Evolutionary conservation across 2,113 vertebrate genomes (phyloP).

Genomic region (Platichthys stellatus): DNA sequence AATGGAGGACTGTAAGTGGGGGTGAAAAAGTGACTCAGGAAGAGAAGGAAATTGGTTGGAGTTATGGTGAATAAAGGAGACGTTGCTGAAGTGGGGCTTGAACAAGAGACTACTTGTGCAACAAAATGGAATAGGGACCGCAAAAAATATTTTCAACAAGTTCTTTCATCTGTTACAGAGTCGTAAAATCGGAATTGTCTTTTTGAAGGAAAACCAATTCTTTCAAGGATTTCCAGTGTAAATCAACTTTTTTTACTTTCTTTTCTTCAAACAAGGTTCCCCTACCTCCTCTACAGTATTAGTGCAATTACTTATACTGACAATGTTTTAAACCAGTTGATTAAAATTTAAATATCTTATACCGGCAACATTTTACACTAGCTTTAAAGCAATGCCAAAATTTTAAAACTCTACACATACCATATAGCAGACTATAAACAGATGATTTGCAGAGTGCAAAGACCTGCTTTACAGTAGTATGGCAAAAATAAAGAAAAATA

Average conservation of each 20-base stretch:
- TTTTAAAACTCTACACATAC: neutral
- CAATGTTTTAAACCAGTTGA: neutral
- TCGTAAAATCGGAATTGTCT: conserved; percentile 8
- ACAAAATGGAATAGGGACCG: neutral
- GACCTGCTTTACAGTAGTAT: conserved; percentile 24
- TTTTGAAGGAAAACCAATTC: neutral
- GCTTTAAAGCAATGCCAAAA: neutral
- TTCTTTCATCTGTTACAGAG: neutral
- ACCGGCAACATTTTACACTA: neutral
- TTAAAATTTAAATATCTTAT: neutral
- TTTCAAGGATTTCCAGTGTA: neutral
- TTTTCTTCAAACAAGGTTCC: neutral
- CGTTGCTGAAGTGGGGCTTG: neutral
- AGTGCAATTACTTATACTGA: conserved; percentile 6
- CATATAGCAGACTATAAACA: neutral
- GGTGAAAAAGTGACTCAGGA: conserved; percentile 27
- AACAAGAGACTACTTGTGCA: conserved; percentile 31
- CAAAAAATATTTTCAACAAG: neutral
- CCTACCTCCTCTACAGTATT: neutral
- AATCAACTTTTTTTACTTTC: neutral
- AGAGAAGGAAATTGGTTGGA: conserved; percentile 25
- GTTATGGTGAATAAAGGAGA: conserved; percentile 25
- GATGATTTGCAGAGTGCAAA: conserved; percentile 21
- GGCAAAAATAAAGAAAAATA: conserved; percentile 1
- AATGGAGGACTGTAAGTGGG: conserved; percentile 8